phyloP scores from a whole-genome alignment of 2,797 vertebrate genomes.

The Hemibagrus guttatus region DNA sequence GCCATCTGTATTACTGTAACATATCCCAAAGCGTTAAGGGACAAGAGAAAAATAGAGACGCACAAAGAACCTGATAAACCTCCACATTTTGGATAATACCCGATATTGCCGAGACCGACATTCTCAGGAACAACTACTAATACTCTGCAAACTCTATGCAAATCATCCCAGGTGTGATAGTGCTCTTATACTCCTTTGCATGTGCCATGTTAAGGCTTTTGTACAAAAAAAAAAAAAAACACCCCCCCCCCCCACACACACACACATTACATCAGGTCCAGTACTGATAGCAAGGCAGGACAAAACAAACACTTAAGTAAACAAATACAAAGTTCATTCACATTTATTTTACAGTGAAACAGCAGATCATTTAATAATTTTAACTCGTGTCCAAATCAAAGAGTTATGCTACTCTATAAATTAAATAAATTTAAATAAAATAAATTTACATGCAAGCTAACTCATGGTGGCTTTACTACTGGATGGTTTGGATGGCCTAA shows the following conservation, averaged over 20 bases:
- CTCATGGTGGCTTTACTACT: neutral
- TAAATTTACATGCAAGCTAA: neutral
- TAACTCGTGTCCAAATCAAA: neutral
- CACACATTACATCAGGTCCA: too few relatives aligned
- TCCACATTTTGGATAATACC: neutral
- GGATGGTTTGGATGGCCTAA: neutral
- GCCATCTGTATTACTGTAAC: neutral
- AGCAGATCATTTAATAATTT: neutral
- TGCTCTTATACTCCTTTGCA: neutral
- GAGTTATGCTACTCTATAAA: neutral
- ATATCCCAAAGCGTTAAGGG: neutral
- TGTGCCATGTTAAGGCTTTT: neutral
- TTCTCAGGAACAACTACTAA: neutral
- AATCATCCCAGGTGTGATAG: neutral
- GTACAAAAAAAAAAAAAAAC: too few relatives aligned
- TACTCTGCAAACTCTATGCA: neutral
- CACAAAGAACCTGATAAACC: neutral
- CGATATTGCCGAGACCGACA: neutral
- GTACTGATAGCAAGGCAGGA: neutral
- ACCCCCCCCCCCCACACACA: too few relatives aligned
- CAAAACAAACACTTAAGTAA: neutral
- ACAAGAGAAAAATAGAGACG: neutral
- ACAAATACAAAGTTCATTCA: too few relatives aligned
- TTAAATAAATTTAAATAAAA: neutral
- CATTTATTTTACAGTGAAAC: conserved; percentile 10